phyloP scores from a whole-genome alignment of 2,113 vertebrate genomes.

The Athene noctua region DNA sequence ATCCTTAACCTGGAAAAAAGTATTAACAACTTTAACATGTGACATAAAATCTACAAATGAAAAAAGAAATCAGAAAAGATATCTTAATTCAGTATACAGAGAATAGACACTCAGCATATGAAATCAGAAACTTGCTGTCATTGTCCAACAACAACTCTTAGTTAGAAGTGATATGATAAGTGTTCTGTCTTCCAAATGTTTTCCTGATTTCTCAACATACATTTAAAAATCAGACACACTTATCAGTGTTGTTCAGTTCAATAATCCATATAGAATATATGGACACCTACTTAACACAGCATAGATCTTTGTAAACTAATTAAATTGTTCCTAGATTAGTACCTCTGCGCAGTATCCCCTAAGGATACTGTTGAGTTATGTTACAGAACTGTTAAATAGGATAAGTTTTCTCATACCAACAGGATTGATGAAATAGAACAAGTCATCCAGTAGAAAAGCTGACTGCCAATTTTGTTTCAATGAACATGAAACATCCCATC shows the following conservation, averaged over 20 bases:
- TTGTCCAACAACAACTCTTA: not conserved
- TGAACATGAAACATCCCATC: not conserved
- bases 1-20: slow-evolving; percentile 86
- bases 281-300: not conserved
- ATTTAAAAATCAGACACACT: not conserved
- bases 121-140: not conserved
- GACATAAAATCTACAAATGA: not conserved
- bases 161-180: not conserved
- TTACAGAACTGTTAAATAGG: not conserved
- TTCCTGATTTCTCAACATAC: not conserved
- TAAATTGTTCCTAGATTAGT: not conserved
- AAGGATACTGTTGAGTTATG: not conserved
- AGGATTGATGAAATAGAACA: not conserved
- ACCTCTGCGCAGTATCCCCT: not conserved
- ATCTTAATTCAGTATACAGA: not conserved
- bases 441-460: not conserved
- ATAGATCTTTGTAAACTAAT: not conserved
- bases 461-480: not conserved
- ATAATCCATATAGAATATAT: not conserved
- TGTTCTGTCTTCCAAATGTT: not conserved
- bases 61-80: not conserved
- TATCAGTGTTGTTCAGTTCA: not conserved
- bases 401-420: not conserved
- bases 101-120: not conserved
- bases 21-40: not conserved